Evolutionary conservation across 2,797 vertebrate genomes (phyloP).

Genomic region (Sebastes oblongus): DNA sequence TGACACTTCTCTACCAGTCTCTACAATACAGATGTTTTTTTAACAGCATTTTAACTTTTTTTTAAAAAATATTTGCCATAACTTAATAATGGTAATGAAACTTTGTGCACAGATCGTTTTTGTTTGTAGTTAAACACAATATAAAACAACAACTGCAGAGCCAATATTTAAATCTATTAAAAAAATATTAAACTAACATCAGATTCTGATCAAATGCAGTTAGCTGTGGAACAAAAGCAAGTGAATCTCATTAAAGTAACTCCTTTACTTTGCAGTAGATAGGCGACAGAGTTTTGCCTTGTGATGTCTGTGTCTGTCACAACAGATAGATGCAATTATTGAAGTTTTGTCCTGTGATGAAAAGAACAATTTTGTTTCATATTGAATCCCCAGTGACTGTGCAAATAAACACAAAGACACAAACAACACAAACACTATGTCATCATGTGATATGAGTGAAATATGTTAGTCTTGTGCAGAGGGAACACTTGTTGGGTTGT

Average conservation of each 20-base stretch:
- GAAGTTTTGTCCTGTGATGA: slow-evolving; percentile 33
- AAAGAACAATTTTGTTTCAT: slow-evolving; percentile 29
- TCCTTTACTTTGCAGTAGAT: not conserved
- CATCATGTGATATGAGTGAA: not conserved
- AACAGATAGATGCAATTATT: slow-evolving; percentile 16
- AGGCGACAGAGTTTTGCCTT: not conserved
- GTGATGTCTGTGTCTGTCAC: slow-evolving; percentile 17
- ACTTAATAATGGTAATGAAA: not conserved
- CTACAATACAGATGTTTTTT: not conserved
- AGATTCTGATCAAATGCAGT: not conserved
- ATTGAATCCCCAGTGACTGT: slow-evolving; percentile 22
- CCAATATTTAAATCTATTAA: not conserved
- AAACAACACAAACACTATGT: not conserved
- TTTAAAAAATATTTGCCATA: not conserved
- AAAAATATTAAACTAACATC: not conserved
- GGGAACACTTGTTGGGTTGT: slow-evolving; percentile 10
- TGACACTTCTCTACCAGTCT: not conserved
- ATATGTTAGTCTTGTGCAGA: not conserved
- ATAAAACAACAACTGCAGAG: not conserved
- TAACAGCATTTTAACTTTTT: not conserved
- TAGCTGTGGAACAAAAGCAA: not conserved
- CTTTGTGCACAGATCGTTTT: not conserved
- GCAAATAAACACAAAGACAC: not conserved
- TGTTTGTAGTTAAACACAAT: not conserved
- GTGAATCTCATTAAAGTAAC: slow-evolving; percentile 13